phyloP scores from a whole-genome alignment of 2,888 invertebrate species.

The Sinhomidia bicolor region DNA sequence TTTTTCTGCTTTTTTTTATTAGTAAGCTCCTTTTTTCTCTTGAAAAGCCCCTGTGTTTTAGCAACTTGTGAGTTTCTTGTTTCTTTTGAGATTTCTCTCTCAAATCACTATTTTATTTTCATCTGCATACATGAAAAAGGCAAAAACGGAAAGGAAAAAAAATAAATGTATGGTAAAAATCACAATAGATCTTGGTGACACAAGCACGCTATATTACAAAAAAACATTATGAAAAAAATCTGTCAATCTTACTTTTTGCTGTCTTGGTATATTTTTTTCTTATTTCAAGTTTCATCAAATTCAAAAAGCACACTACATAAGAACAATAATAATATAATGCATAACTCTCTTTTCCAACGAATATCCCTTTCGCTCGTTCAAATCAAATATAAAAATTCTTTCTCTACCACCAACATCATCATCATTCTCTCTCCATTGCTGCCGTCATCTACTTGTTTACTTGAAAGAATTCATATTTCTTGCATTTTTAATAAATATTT shows the following conservation, averaged over 20 bases:
- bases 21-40: neutral
- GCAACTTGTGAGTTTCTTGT: neutral
- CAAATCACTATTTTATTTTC: neutral
- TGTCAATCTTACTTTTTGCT: slow-evolving; percentile 13
- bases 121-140: neutral
- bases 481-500: neutral
- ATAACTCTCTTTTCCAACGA: neutral
- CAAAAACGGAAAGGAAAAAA: too few species aligned
- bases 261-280: neutral
- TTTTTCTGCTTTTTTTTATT: neutral
- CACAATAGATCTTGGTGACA: neutral
- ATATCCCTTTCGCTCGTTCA: neutral
- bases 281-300: neutral
- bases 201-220: neutral
- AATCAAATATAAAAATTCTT: neutral
- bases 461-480: neutral
- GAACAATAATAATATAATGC: too few species aligned
- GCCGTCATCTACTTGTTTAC: neutral
- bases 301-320: neutral
- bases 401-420: neutral
- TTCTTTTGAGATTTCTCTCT: neutral
- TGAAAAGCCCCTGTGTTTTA: neutral
- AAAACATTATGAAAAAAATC: slow-evolving; percentile 16
- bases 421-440: neutral
- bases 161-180: too few species aligned